phyloP scores from a whole-genome alignment of 2,888 invertebrate genomes.

The Lasioglossum pauxillum region DNA sequence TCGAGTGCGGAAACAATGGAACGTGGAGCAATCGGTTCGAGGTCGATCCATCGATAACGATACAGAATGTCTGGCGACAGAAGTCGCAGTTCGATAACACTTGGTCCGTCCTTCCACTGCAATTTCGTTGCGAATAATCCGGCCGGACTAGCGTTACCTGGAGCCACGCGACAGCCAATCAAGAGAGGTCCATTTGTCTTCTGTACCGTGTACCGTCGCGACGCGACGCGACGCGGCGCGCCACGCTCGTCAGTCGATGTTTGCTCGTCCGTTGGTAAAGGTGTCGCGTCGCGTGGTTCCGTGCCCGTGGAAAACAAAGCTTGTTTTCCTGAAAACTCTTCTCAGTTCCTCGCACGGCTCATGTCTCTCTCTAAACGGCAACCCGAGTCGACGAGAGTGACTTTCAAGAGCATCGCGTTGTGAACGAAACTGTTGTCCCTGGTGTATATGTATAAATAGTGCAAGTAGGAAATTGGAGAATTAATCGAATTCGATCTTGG shows the following conservation, averaged over 20 bases:
- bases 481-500: not conserved
- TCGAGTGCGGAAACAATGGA: conserved; percentile 28
- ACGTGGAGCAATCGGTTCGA: not conserved
- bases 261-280: conserved; percentile 61
- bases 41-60: conserved; percentile 23
- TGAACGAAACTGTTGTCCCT: not conserved
- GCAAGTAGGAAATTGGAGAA: not conserved
- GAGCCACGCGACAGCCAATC: conserved; percentile 50
- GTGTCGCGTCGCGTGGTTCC: conserved; percentile 32
- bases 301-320: conserved; percentile 19
- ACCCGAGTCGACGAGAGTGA: not conserved
- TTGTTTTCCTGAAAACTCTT: not conserved
- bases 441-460: not conserved
- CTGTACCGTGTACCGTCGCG: conserved; percentile 44
- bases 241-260: conserved; percentile 64
- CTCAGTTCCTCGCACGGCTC: too few species aligned
- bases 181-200: conserved; percentile 55
- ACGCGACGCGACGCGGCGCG: conserved; percentile 48
- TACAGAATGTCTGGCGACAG: conserved; percentile 31
- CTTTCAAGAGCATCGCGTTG: not conserved
- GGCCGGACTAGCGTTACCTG: conserved; percentile 42
- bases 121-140: conserved; percentile 19
- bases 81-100: conserved; percentile 29
- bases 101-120: conserved; percentile 14
- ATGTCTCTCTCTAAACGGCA: too few species aligned